Evolutionary conservation across 2,797 vertebrate genomes (phyloP), one percentile per base, ranked within the genome.

Genomic region (Sebastes kiyomatsui): DNA sequence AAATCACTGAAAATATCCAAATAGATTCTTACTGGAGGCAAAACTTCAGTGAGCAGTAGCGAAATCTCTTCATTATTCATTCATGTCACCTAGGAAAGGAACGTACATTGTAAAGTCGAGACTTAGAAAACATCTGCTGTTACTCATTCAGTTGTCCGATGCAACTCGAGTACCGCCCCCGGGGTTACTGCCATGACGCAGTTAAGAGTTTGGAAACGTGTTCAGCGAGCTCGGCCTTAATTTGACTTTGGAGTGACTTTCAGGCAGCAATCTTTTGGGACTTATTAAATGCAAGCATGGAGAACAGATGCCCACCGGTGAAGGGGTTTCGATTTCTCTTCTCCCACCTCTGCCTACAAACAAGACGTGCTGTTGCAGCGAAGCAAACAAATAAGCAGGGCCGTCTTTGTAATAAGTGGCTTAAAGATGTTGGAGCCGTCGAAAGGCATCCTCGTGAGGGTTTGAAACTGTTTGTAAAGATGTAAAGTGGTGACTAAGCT

Each of bases 231-330:
- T 84, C 74, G 64, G 81, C 59, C 77, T 78, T 81, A 65, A 83
- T 84, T 78, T 88, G 84, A 89, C 88, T 93, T 91, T 88, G 81
- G 73, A 81, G 59, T 42, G 86, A 90, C 90, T 89, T 92, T 91
- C 75, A 82, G 72, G 49, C 82, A 33, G 65, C 76, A 78, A 64
- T 88, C 88, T 89, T 89, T 87, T 83, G 86, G 87, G 88, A 73
- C 86, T 91, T 88, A 88, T 91, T 90, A 89, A 91, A 92, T 75
- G 69, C 72, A 72, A 80, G 75, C 78, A 77, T 61, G 62, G 66
- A 84, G 85, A 87, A 85, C 78, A 83, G 80, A 86, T 89, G 85
- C 77, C 86, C 73, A 86, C 80, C 14, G 72, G 77, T 87, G 76
- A 84, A 66, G 72, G 12, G 6, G 83, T 91, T 84, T 85, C n/a